phyloP scores from a whole-genome alignment of 1,140 invertebrate species.

The Drosophila funebris region DNA sequence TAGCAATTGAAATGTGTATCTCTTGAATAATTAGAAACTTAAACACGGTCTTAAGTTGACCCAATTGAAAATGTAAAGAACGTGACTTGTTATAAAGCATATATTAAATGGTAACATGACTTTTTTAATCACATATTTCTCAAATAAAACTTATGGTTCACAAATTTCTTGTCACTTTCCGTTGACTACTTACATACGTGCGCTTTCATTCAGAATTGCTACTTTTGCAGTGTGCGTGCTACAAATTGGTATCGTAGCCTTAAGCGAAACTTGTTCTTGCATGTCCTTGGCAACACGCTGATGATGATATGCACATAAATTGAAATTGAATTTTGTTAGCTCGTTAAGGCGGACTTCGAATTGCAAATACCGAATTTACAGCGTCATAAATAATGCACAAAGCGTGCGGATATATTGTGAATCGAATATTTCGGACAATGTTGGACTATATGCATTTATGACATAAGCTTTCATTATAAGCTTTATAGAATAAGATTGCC shows the following conservation, averaged over 20 bases:
- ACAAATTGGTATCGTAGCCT: conserved; percentile 22
- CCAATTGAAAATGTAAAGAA: neutral
- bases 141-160: neutral
- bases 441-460: conserved; percentile 6
- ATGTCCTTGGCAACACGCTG: conserved; percentile 29
- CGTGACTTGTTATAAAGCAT: too few species aligned
- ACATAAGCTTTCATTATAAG: conserved; percentile 20
- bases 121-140: neutral
- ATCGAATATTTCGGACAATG: conserved; percentile 12
- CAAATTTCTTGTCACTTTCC: neutral
- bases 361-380: conserved; percentile 30
- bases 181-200: neutral
- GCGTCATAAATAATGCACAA: conserved; percentile 18
- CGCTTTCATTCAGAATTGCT: neutral
- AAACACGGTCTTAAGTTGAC: conserved; percentile 32
- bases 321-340: conserved; percentile 52
- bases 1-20: neutral
- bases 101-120: neutral
- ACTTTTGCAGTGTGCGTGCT: conserved; percentile 14
- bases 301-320: conserved; percentile 59
- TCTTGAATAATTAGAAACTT: neutral
- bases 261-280: neutral
- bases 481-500: conserved; percentile 20
- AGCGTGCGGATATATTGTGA: neutral
- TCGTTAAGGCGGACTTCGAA: conserved; percentile 32